A percentile compares a stretch with the other conserved stretches of the same genome.
Evolutionary conservation across 2,797 vertebrate species (phyloP).

Genomic region (Pipistrellus kuhlii): DNA sequence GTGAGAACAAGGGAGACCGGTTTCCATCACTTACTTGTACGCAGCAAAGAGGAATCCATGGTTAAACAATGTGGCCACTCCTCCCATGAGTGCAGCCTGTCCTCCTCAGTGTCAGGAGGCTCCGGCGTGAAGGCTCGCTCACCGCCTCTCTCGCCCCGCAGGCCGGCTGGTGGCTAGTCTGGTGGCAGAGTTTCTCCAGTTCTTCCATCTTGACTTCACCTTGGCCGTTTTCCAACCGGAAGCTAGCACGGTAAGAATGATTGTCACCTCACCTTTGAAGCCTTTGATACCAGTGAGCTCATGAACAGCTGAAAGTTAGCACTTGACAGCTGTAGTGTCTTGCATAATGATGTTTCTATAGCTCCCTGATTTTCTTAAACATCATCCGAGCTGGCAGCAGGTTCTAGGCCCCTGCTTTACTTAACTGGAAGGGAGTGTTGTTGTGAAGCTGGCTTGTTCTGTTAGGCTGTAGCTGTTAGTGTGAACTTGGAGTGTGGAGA

Average conservation of each 20-base stretch:
- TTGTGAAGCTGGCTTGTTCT: rapidly evolving
- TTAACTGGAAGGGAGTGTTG: neutral
- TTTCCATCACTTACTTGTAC: neutral
- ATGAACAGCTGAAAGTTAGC: neutral
- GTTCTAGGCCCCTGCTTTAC: neutral
- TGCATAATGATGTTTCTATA: neutral
- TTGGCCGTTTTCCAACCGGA: constrained; percentile 97
- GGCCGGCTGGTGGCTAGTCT: constrained; percentile 94
- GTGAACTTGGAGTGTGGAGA: neutral
- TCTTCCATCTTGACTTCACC: constrained; percentile 97
- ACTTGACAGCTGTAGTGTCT: neutral
- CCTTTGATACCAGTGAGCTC: neutral
- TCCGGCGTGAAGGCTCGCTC: neutral
- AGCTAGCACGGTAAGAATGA: constrained; percentile 92
- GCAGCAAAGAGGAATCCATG: neutral
- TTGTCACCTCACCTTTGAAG: neutral
- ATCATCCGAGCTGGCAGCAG: neutral
- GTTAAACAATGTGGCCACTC: neutral
- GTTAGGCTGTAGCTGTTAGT: neutral
- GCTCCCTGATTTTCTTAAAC: neutral
- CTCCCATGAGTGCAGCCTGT: rapidly evolving
- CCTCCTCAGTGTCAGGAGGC: neutral
- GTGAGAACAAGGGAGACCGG: neutral
- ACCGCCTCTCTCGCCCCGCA: constrained; percentile 72
- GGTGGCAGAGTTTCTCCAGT: constrained; percentile 95